Percentiles rank a stretch among this genome's conserved stretches.
These are phyloP conservation scores for Lepus americanus DNA, from an alignment of 2,113 vertebrate species.

Conservation along the genomic window DNA sequence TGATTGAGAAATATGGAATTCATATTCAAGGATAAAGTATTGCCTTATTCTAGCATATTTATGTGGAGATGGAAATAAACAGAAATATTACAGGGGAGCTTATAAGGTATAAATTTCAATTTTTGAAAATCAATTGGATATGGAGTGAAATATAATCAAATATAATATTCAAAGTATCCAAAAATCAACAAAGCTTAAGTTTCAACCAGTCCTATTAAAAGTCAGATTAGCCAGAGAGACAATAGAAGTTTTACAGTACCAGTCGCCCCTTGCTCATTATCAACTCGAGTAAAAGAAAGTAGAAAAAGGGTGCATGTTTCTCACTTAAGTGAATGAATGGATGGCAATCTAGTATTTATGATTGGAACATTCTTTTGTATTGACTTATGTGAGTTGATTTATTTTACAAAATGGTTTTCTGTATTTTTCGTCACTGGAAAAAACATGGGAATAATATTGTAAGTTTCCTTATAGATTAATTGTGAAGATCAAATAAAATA, in stretches of 20 bases:
- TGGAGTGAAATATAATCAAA: conserved; percentile 38
- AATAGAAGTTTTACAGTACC: neutral
- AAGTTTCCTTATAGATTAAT: neutral
- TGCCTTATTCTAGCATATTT: conserved; percentile 41
- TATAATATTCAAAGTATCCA: conserved; percentile 65
- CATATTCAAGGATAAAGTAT: conserved; percentile 13
- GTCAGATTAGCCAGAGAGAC: conserved; percentile 57
- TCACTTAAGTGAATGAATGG: neutral
- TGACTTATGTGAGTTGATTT: neutral
- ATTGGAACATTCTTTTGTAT: neutral
- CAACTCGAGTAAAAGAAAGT: neutral
- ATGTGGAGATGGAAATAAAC: conserved; percentile 18
- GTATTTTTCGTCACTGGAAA: neutral
- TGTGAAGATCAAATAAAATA: neutral
- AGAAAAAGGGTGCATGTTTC: neutral
- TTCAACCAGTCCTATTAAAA: conserved; percentile 62
- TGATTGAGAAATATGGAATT: conserved; percentile 26
- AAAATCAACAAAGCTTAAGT: conserved; percentile 34
- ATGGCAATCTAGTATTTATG: neutral
- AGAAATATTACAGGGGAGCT: conserved; percentile 12
- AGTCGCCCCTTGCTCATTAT: neutral
- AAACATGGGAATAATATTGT: neutral
- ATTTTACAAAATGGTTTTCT: neutral
- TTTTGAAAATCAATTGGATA: conserved; percentile 51
- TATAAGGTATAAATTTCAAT: conserved; percentile 25